phyloP scores from a whole-genome alignment of 2,888 invertebrate genomes.

The Leptothorax acervorum region DNA sequence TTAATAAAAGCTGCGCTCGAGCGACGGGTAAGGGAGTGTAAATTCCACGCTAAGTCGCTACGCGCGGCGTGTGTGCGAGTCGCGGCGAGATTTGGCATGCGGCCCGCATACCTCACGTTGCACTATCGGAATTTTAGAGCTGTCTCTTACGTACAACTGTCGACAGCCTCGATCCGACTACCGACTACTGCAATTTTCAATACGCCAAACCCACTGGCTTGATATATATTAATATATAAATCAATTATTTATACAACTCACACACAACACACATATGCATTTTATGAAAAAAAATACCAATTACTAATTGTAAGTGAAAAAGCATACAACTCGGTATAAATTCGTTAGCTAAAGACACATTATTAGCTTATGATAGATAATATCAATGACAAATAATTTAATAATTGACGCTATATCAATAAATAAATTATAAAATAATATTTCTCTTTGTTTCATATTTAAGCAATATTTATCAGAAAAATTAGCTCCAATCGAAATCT shows the following conservation, averaged over 20 bases:
- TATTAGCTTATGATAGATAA: background rate
- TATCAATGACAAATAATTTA: constrained; percentile 4
- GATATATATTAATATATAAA: background rate
- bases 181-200: constrained; percentile 1
- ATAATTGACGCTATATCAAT: background rate
- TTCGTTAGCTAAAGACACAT: background rate
- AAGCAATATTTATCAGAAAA: constrained; percentile 43
- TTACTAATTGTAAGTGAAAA: background rate
- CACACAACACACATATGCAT: background rate
- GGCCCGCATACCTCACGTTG: constrained; percentile 65
- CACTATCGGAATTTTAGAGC: constrained; percentile 67
- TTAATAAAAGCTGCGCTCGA: constrained; percentile 54
- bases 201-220: background rate
- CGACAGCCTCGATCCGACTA: background rate
- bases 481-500: constrained; percentile 54
- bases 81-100: constrained; percentile 65
- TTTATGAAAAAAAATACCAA: background rate
- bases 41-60: constrained; percentile 60
- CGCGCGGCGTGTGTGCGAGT: constrained; percentile 23
- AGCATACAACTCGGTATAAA: background rate
- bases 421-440: background rate
- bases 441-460: background rate
- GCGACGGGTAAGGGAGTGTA: constrained; percentile 46
- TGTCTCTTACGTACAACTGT: constrained; percentile 43
- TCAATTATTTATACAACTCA: background rate